Conservation (phyloP, 1,140 invertebrate genomes). For the Spodoptera frugiperda region DNA sequence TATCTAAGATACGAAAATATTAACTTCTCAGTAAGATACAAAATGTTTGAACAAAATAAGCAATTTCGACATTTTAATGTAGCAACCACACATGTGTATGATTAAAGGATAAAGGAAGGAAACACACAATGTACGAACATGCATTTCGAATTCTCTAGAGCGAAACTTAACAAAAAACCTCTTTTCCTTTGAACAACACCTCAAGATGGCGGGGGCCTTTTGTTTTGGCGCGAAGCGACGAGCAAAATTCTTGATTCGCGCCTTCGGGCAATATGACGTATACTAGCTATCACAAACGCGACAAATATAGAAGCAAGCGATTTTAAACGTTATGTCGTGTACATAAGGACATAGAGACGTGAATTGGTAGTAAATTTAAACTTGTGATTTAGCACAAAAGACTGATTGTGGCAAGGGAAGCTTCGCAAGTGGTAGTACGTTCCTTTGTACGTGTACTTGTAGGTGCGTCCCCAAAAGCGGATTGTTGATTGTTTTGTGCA, state of each 20-base stretch:
- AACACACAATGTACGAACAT: neutral
- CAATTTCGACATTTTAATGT: neutral
- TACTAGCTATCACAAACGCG: conserved; percentile 23
- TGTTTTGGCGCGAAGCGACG: conserved; percentile 66
- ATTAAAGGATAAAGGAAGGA: neutral
- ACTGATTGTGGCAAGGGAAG: conserved; percentile 68
- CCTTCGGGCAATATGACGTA: conserved; percentile 61
- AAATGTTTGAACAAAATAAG: too few species aligned
- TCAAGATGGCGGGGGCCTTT: conserved; percentile 45
- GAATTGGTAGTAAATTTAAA: conserved; percentile 24
- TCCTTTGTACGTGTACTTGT: conserved; percentile 40
- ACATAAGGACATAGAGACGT: conserved; percentile 31
- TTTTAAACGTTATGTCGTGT: conserved; percentile 38
- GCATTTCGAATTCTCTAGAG: conserved; percentile 27
- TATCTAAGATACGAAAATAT: neutral
- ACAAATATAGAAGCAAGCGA: neutral
- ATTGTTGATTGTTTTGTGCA: conserved; percentile 41
- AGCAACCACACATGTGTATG: neutral
- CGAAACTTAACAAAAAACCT: conserved; percentile 24
- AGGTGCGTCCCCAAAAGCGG: conserved; percentile 39
- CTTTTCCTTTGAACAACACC: conserved; percentile 32
- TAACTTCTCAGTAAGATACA: neutral
- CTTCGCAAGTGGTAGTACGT: conserved; percentile 49
- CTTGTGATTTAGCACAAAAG: conserved; percentile 57
- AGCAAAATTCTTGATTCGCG: conserved; percentile 67